Percentiles rank a stretch among this genome's conserved stretches.
Conservation (phyloP, 2,888 invertebrate genomes). For the Pachliopta kotzebuea region DNA sequence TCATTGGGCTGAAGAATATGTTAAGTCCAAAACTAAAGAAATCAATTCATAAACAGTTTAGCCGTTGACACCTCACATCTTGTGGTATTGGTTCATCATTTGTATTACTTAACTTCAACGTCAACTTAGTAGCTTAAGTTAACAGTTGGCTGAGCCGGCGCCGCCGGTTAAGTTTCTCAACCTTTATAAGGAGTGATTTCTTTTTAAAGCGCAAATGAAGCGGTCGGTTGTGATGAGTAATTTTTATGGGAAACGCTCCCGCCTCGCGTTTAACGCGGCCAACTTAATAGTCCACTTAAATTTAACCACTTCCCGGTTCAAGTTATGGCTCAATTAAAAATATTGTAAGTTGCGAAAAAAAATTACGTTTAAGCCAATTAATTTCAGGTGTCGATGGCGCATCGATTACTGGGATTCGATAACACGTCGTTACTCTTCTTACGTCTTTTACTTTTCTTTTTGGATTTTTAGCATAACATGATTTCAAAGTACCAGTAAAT, state of each 20-base stretch:
- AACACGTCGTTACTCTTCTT: not conserved
- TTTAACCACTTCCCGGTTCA: slow-evolving; percentile 17
- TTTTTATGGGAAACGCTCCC: slow-evolving; percentile 23
- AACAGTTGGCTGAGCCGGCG: slow-evolving; percentile 24
- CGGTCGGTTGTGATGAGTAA: slow-evolving; percentile 19
- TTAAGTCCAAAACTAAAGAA: too few species aligned
- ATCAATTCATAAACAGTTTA: too few species aligned
- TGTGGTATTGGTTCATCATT: too few species aligned
- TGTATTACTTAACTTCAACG: not conserved
- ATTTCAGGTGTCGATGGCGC: slow-evolving; percentile 1
- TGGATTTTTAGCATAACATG: too few species aligned
- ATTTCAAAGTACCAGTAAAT: too few species aligned
- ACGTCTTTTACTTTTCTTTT: too few species aligned
- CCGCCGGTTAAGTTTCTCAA: slow-evolving; percentile 14
- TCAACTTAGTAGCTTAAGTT: slow-evolving; percentile 9
- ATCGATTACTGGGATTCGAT: not conserved
- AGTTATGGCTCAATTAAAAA: slow-evolving; percentile 18
- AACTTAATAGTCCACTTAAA: slow-evolving; percentile 21
- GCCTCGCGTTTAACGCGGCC: slow-evolving; percentile 4
- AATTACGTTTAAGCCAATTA: not conserved
- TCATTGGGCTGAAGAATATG: too few species aligned
- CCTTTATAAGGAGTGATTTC: slow-evolving; percentile 23
- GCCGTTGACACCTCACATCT: too few species aligned
- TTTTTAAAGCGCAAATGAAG: slow-evolving; percentile 21
- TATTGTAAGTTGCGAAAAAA: slow-evolving; percentile 1